Base-by-base conservation (phyloP, 1,140 invertebrate species). In the Drosophila leontia region DNA sequence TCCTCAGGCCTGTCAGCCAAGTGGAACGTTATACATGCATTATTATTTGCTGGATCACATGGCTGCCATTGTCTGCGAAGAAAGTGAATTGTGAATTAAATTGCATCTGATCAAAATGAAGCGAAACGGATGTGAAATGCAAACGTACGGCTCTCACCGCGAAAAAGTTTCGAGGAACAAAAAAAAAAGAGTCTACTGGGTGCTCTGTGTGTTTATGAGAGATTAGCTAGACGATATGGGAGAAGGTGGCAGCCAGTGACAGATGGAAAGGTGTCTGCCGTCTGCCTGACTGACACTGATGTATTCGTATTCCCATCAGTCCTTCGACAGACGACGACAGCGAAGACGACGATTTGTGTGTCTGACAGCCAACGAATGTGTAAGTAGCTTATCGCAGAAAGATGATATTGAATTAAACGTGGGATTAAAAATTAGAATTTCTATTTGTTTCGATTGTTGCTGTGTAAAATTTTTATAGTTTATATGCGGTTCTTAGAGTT, bases 191-290 rank as follows among this genome's bases (percentile, higher is more conserved):
- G 35, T 39, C 51, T 55, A 26, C 34, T 37, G 17, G 19, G 29
- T 51, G 50, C 29, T 32, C 17, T 19, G 32, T 78, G 68, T 59
- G 59, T 64, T 69, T 69, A 61, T 65, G 47, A 61, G 55, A 75
- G 61, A 62, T 81, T 61, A 82, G 74, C 59, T 61, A 47, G 61
- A 44, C 29, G 59, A 41, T 41, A 51, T 37, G 32, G 45, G 26
- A 11, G n/a, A 32, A 37, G 19, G 58, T 42, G 50, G 76, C 35
- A 60, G 56, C 45, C 60, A 45, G 55, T 69, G 83, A 87, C 80
- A 77, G 84, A 86, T 88, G 83, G 87, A 83, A 88, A 87, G 81
- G 75, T 87, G 84, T 86, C 83, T 87, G 76, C 86, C 80, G 75
- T 87, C 45, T 63, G 67, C 72, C 75, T 60, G 70, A 39, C 53